Evolutionary conservation across 2,797 vertebrate genomes (phyloP), one percentile per base, ranked within the genome.

Genomic region (Pipistrellus pygmaeus): DNA sequence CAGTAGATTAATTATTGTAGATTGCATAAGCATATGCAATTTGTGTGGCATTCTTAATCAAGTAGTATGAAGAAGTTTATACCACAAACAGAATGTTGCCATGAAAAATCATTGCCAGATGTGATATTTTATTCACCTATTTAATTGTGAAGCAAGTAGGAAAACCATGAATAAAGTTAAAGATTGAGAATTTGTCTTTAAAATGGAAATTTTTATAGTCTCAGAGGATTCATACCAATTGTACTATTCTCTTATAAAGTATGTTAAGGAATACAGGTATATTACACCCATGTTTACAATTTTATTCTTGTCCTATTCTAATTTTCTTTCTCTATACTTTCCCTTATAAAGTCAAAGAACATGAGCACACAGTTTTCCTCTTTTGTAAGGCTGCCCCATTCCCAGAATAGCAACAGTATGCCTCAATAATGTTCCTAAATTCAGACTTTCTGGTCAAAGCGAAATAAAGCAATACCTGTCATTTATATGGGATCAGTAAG

Each of bases 21-120:
- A 84, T 76, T 20, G 18, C 77, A 80, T 55, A 90, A 93, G 20
- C 60, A 92, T 75, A 81, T 96, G 77, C 82, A 93, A 94, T 91
- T 78, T 91, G 27, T 68, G 60, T 85, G 72, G 55, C 84, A 84
- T 93, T 90, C 64, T 90, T 87, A 25, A 87, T 95, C 72, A 96
- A 93, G 87, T 76, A 76, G 25, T 87, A 66, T 66, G 72, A 84
- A 93, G 64, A 85, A 38, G 55, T 80, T 92, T 95, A n/a, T 77
- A 75, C 68, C 53, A 35, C 38, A 83, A 80, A 77, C 66, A 91
- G 76, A 87, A 92, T 77, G 68, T 78, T 93, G 66, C 48, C 51
- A 23, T 93, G 82, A 85, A 68, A 93, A 94, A 76, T 48, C 78
- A 66, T 51, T 81, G 38, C 68, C 92, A 95, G 60, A 88, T 94